Base-by-base conservation (phyloP, 2,888 invertebrate species). In the Amphiduros pacificus region DNA sequence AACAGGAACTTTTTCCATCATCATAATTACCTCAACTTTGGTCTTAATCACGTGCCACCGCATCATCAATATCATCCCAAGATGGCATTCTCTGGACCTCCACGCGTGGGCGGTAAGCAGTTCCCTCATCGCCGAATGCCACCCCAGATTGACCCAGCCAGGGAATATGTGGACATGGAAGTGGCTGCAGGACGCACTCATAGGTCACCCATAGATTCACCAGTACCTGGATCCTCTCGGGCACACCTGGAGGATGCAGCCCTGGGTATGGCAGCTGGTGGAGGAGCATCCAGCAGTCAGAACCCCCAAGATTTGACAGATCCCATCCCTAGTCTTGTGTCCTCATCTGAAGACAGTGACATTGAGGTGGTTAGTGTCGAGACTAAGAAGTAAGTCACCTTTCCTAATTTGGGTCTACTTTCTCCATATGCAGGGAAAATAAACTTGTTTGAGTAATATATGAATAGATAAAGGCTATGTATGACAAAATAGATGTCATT, bases 351-450 rank as follows among this genome's bases (percentile, higher is more conserved):
- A 41, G 62, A 62, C 27, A 59, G 59, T 54, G 62, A 62, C 22
- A 55, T 62, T 36, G 62, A 62, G 32, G 62, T 62, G 2, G 59
- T 62, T n/a, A 58, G 41, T 27, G 62, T 62, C 9, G 62, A 61
- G 17, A 62, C 62, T 2, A 58, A 22, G 29, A 59, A 41, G 62
- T 62, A 52, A 62, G 52, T 57, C 3, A 5, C 27, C 3, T 22
- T 57, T 9, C 32, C 9, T 48, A 20, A n/a, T n/a, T 17, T 48
- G 9, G 6, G 6, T 9, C 20, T 36, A 14, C 17, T 36, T 36
- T 36, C 36, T 17, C 36, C 36, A n/a, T n/a, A n/a, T n/a, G n/a
- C n/a, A n/a, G n/a, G n/a, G n/a, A n/a, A n/a, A n/a, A n/a, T n/a
- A n/a, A n/a, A n/a, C n/a, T n/a, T n/a, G n/a, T n/a, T n/a, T n/a